phyloP scores from a whole-genome alignment of 2,888 invertebrate species.

The Choreutis nemorana region DNA sequence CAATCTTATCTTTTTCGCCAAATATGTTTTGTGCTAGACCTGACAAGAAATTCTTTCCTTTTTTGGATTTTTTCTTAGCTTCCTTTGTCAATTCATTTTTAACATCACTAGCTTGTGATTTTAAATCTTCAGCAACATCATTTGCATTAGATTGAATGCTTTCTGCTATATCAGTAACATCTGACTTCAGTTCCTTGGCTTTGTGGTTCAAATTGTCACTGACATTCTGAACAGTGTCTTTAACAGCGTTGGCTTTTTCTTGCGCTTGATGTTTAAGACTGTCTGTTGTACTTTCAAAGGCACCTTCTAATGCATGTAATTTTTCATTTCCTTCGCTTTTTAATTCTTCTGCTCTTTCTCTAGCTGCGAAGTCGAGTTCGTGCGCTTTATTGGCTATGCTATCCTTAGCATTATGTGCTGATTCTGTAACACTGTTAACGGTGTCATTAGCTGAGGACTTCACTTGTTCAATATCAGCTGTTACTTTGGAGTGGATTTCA shows the following conservation, averaged over 20 bases:
- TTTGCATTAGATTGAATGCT: conserved; percentile 27
- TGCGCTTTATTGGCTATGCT: conserved; percentile 40
- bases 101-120: conserved; percentile 21
- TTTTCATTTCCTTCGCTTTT: conserved; percentile 29
- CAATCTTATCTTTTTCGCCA: conserved; percentile 53
- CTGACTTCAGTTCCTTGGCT: conserved; percentile 29
- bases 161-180: conserved; percentile 26
- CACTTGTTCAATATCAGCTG: conserved; percentile 23
- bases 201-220: conserved; percentile 29
- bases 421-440: conserved; percentile 37
- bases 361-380: conserved; percentile 41
- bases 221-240: conserved; percentile 23
- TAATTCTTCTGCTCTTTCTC: conserved; percentile 41
- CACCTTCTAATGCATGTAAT: conserved; percentile 27
- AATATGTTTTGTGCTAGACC: conserved; percentile 53
- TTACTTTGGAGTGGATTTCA: conserved; percentile 24
- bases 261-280: conserved; percentile 32
- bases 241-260: conserved; percentile 32
- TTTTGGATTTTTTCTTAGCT: conserved; percentile 50
- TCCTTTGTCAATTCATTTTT: conserved; percentile 31
- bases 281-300: conserved; percentile 27
- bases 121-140: conserved; percentile 21
- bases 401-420: conserved; percentile 32
- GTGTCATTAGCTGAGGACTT: conserved; percentile 28
- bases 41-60: conserved; percentile 51